A percentile compares a stretch with the other conserved stretches of the same genome.
phyloP scores from a whole-genome alignment of 2,888 invertebrate genomes.

The Eutolmus rufibarbis region DNA sequence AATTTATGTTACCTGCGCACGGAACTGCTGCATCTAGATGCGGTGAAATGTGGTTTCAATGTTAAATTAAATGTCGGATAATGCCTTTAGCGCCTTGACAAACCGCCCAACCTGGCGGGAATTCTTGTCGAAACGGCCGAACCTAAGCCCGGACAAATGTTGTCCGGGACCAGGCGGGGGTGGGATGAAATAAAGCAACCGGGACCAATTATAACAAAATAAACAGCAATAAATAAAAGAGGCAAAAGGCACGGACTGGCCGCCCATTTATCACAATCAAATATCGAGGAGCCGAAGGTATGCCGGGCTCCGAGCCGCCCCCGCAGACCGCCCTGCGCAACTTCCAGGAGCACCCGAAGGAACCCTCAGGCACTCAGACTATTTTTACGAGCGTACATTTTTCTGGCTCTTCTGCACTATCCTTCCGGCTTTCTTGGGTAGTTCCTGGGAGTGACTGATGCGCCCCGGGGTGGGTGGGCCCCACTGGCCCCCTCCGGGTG shows the following conservation, averaged over 20 bases:
- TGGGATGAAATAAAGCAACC: neutral
- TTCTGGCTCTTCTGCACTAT: constrained; percentile 5
- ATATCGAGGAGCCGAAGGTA: constrained; percentile 17
- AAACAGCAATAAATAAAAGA: constrained; percentile 23
- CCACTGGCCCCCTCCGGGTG: neutral
- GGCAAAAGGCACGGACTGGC: neutral
- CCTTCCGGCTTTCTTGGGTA: constrained; percentile 10
- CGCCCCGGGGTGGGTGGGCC: neutral
- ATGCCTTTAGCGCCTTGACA: neutral
- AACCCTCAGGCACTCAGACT: constrained; percentile 23
- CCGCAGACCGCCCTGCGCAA: neutral
- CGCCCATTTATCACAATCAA: constrained; percentile 34
- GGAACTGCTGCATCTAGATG: neutral
- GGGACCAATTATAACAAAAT: constrained; percentile 30
- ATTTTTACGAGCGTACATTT: constrained; percentile 26
- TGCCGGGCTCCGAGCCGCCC: neutral
- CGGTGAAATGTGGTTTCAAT: neutral
- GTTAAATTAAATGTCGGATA: neutral
- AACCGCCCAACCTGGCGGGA: neutral
- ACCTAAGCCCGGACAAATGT: neutral
- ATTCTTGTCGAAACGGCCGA: neutral
- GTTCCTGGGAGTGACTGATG: neutral
- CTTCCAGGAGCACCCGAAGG: neutral
- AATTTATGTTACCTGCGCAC: neutral
- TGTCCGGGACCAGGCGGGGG: neutral